Conservation (phyloP, 2,113 vertebrate species). For the Phrynocephalus versicolor region DNA sequence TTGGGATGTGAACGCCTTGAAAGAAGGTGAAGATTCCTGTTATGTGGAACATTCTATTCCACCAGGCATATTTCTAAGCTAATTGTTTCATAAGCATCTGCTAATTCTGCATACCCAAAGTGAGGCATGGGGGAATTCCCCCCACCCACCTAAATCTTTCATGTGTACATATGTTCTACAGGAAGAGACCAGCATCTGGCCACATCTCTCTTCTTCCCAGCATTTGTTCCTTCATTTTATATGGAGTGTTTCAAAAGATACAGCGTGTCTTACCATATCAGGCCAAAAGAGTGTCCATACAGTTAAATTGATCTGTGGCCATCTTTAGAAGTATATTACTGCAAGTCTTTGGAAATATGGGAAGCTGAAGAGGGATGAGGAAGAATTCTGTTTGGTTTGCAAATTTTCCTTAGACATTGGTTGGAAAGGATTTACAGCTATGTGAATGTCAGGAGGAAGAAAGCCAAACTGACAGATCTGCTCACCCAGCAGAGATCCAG, state of each 20-base stretch:
- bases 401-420: background rate
- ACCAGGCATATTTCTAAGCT: background rate
- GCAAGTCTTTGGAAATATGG: background rate
- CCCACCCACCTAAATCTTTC: background rate
- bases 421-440: background rate
- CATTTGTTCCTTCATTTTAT: background rate
- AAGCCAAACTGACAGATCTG: no score
- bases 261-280: background rate
- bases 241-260: background rate
- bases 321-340: background rate
- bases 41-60: background rate
- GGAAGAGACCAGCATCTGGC: background rate
- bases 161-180: background rate
- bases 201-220: background rate
- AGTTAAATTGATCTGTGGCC: background rate
- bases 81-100: slow-evolving; percentile 2
- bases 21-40: background rate
- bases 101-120: slow-evolving; percentile 4
- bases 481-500: no score
- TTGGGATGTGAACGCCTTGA: background rate
- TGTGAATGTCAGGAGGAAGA: background rate
- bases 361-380: background rate
- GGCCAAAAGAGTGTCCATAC: background rate
- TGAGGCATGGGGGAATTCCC: background rate
- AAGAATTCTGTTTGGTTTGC: background rate